A percentile compares a stretch with the other conserved stretches of the same genome.
Conservation (phyloP, 30 jellyfish, hydroid and myxozoan species). For the Rhopilema esculentum region DNA sequence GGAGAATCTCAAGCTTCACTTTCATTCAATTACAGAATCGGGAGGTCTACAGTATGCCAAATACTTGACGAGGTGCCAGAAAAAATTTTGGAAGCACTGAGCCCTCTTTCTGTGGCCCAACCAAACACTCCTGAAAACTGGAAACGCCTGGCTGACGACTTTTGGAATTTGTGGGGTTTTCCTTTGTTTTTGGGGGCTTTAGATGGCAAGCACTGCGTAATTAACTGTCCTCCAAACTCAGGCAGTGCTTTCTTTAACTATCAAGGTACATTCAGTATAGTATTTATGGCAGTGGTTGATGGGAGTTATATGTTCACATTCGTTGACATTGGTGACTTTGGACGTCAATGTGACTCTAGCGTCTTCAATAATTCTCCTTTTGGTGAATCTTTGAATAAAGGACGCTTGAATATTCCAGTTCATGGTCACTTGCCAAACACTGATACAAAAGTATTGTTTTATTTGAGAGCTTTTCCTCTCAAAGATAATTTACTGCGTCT, state of each 20-base stretch:
- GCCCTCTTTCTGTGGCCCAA: conserved; percentile 19
- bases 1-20: conserved; percentile 54
- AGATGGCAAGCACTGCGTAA: conserved; percentile 27
- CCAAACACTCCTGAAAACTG: conserved; percentile 23
- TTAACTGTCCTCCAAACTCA: conserved; percentile 13
- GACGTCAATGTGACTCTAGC: conserved; percentile 35
- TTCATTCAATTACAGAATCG: conserved; percentile 39
- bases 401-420: background rate
- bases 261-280: conserved; percentile 21
- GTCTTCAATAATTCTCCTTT: conserved; percentile 18
- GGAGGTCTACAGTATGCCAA: conserved; percentile 42
- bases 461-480: conserved; percentile 17
- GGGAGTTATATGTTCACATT: conserved; percentile 26
- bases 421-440: conserved; percentile 33
- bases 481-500: background rate
- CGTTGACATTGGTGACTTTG: conserved; percentile 51
- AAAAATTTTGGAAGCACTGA: conserved; percentile 42
- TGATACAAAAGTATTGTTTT: background rate
- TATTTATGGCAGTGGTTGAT: conserved; percentile 45
- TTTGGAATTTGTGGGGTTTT: conserved; percentile 9
- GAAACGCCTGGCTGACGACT: conserved; percentile 34
- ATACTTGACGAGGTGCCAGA: conserved; percentile 42
- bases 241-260: conserved; percentile 27
- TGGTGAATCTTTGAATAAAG: conserved; percentile 22
- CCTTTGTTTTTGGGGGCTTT: conserved; percentile 1